phyloP scores from a whole-genome alignment of 2,888 invertebrate species.

The Nezara viridula region DNA sequence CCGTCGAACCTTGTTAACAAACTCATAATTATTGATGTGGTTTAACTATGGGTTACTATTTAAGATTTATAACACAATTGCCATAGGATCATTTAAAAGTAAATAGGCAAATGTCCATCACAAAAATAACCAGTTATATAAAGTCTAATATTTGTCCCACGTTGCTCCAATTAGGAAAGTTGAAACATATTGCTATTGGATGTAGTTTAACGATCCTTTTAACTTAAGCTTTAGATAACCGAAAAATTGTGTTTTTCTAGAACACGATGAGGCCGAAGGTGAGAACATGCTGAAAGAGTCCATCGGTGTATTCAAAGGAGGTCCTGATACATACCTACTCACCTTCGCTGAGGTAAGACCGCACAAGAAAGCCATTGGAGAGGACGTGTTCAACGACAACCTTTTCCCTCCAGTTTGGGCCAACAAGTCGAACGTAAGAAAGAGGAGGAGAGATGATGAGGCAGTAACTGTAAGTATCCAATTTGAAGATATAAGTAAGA shows the following conservation, averaged over 20 bases:
- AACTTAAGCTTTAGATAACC: not conserved
- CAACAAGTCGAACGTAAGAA: constrained; percentile 14
- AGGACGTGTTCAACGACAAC: constrained; percentile 50
- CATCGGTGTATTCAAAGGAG: constrained; percentile 53
- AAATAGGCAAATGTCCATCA: too few species aligned
- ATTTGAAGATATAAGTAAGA: not conserved
- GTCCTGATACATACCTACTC: constrained; percentile 16
- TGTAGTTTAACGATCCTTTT: too few species aligned
- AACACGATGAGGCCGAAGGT: not conserved
- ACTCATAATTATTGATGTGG: too few species aligned
- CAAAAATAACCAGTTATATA: too few species aligned
- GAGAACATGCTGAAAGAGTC: constrained; percentile 34
- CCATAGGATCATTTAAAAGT: too few species aligned
- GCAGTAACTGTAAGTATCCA: constrained; percentile 2
- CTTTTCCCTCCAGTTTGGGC: constrained; percentile 45
- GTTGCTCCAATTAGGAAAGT: too few species aligned
- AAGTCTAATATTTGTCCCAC: too few species aligned
- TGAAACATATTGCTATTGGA: too few species aligned
- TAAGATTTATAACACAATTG: too few species aligned
- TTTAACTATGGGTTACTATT: too few species aligned
- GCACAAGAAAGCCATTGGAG: not conserved
- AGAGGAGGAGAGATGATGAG: not conserved
- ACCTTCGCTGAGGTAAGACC: constrained; percentile 31
- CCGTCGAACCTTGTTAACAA: too few species aligned
- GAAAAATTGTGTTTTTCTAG: not conserved